phyloP scores from a whole-genome alignment of 2,888 invertebrate species.

The Glyphotaelius pellucidus region DNA sequence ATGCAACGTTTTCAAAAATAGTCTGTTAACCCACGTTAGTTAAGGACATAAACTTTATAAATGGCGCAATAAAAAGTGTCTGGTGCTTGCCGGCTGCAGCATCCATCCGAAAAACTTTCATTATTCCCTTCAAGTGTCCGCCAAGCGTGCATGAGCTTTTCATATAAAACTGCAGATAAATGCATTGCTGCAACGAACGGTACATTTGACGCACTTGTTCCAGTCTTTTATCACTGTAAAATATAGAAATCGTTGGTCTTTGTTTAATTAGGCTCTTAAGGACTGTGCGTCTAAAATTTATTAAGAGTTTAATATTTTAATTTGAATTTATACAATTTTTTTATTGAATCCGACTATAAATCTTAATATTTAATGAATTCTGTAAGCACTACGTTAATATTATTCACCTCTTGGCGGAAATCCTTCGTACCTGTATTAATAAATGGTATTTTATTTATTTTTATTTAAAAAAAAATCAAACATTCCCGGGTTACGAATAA shows the following conservation, averaged over 20 bases:
- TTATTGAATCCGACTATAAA: too few relatives aligned
- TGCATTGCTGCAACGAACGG: conserved; percentile 40
- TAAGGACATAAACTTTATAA: not conserved
- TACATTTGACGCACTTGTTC: conserved; percentile 44
- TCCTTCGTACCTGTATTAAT: too few relatives aligned
- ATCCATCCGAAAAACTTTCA: conserved; percentile 37
- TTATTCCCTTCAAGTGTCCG: conserved; percentile 24
- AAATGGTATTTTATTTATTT: too few relatives aligned
- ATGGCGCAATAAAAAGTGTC: not conserved
- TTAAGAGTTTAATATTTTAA: not conserved
- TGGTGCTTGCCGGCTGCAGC: not conserved
- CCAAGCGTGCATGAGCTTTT: conserved; percentile 22
- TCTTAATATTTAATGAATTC: too few relatives aligned
- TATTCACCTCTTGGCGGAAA: too few relatives aligned
- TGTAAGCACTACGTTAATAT: too few relatives aligned
- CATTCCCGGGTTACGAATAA: too few relatives aligned
- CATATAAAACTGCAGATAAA: conserved; percentile 25
- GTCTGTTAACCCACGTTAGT: not conserved
- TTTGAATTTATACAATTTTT: too few relatives aligned
- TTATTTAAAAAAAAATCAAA: too few relatives aligned
- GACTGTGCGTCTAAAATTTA: not conserved
- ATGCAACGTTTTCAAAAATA: not conserved
- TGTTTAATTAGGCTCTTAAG: not conserved
- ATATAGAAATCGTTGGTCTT: not conserved
- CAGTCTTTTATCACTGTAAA: conserved; percentile 27